Evolutionary conservation across 2,888 invertebrate genomes (phyloP).

Genomic region (Tachina fera): DNA sequence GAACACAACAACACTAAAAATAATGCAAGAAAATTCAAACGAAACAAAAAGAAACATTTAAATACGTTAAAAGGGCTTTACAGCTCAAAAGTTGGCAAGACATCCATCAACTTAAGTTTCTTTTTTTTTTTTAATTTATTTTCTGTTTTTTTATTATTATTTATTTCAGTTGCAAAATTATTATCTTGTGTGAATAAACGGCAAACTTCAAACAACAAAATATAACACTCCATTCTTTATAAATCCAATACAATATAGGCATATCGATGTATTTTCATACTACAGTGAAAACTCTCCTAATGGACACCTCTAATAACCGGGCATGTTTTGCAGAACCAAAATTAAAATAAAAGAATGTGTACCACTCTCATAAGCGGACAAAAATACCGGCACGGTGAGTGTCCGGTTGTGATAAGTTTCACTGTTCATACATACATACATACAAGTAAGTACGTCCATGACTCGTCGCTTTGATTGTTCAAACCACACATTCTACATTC

Average conservation of each 20-base stretch:
- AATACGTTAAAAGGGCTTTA: slow-evolving; percentile 57
- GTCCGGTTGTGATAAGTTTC: no score
- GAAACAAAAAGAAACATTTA: slow-evolving; percentile 11
- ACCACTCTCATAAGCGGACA: no score
- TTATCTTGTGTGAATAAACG: slow-evolving; percentile 66
- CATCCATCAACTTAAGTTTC: slow-evolving; percentile 52
- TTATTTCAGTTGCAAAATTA: slow-evolving; percentile 64
- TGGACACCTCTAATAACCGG: no score
- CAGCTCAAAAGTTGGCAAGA: slow-evolving; percentile 47
- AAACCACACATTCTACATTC: slow-evolving; percentile 34
- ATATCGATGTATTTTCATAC: slow-evolving; percentile 40
- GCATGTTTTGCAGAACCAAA: no score
- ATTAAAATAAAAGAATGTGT: no score
- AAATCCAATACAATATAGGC: slow-evolving; percentile 51
- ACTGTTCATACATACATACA: no score
- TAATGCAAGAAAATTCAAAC: slow-evolving; percentile 6
- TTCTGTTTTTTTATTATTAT: slow-evolving; percentile 25
- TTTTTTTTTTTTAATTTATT: slow-evolving; percentile 35
- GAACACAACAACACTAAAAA: slow-evolving; percentile 9
- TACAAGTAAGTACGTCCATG: slow-evolving; percentile 18
- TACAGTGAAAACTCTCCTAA: no score
- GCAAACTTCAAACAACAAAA: slow-evolving; percentile 67
- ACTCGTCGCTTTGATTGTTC: slow-evolving; percentile 41
- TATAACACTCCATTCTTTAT: slow-evolving; percentile 63
- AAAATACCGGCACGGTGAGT: no score